Evolutionary conservation across 1,140 invertebrate species (phyloP).

Genomic region (Octopus sinensis): DNA sequence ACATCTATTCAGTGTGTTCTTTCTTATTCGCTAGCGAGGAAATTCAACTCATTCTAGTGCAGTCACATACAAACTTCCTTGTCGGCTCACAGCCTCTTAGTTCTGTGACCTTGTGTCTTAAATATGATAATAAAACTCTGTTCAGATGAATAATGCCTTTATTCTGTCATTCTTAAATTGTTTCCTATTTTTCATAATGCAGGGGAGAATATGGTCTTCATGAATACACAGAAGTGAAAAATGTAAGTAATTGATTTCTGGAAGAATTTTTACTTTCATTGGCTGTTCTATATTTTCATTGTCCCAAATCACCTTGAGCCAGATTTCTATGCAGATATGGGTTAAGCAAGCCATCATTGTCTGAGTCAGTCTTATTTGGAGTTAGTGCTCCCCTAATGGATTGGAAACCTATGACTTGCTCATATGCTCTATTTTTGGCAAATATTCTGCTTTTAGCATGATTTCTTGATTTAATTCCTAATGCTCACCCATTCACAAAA

Average conservation of each 20-base stretch:
- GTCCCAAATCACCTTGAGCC: too few species aligned
- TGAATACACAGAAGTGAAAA: constrained; percentile 24
- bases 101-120: not conserved
- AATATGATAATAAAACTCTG: not conserved
- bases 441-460: too few species aligned
- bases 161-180: not conserved
- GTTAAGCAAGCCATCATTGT: too few species aligned
- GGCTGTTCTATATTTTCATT: too few species aligned
- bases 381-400: too few species aligned
- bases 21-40: not conserved
- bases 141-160: not conserved
- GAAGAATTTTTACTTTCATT: too few species aligned
- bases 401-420: too few species aligned
- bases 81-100: not conserved
- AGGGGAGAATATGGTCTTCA: constrained; percentile 25
- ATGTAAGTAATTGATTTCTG: constrained; percentile 14
- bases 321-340: too few species aligned
- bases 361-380: too few species aligned
- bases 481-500: too few species aligned
- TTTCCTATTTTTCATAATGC: not conserved
- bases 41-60: not conserved
- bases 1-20: not conserved
- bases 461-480: too few species aligned
- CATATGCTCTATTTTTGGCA: too few species aligned
- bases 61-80: not conserved